phyloP scores from a whole-genome alignment of 2,113 vertebrate species.

The Lipophrys pholis region DNA sequence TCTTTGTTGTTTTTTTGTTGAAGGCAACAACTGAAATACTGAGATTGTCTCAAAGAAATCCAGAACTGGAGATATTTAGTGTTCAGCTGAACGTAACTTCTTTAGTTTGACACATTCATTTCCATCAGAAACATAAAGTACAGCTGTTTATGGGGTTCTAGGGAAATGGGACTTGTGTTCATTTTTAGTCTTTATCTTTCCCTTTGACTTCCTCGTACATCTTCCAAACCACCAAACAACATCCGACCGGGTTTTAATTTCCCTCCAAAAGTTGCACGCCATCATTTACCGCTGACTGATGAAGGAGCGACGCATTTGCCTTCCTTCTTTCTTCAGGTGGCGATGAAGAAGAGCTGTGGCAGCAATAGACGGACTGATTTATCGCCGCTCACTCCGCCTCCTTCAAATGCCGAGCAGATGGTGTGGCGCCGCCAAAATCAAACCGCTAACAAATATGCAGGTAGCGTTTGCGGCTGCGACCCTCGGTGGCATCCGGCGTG shows the following conservation, averaged over 20 bases:
- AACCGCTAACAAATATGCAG: slow-evolving; percentile 71
- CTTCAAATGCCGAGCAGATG: slow-evolving; percentile 80
- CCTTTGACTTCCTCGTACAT: no score
- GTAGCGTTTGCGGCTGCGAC: slow-evolving; percentile 60
- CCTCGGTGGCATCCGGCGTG: slow-evolving; percentile 42
- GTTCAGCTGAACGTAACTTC: no score
- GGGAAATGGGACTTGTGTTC: no score
- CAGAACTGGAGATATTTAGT: no score
- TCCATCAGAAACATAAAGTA: no score
- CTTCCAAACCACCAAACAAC: background rate
- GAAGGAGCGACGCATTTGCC: slow-evolving; percentile 30
- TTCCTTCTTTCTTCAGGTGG: slow-evolving; percentile 25
- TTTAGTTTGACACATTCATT: no score
- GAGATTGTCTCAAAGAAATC: no score
- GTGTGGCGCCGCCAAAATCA: slow-evolving; percentile 69
- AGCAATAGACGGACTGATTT: slow-evolving; percentile 67
- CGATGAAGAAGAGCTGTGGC: slow-evolving; percentile 46
- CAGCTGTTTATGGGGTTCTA: no score
- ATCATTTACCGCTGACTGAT: slow-evolving; percentile 44
- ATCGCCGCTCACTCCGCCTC: slow-evolving; percentile 61
- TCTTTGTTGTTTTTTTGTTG: no score
- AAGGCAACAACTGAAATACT: no score
- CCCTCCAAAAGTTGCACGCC: background rate
- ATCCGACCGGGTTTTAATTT: background rate
- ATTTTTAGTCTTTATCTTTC: no score